Evolutionary conservation across 2,888 invertebrate species (phyloP).

Genomic region (Myopa testacea): DNA sequence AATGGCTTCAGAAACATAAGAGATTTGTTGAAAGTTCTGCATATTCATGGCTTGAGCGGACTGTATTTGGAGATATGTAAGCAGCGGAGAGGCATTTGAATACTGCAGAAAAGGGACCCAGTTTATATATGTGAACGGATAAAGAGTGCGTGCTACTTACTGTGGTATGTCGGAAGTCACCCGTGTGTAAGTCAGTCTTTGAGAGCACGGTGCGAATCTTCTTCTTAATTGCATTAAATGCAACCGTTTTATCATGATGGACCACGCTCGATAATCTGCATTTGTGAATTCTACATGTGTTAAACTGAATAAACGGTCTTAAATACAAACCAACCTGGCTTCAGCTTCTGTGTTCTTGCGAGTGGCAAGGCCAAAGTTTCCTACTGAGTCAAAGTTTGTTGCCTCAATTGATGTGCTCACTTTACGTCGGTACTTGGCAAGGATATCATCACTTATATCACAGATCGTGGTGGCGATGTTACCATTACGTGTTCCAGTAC

Average conservation of each 20-base stretch:
- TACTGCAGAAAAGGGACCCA: slow-evolving; percentile 49
- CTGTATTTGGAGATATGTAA: slow-evolving; percentile 79
- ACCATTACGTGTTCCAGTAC: slow-evolving; percentile 15
- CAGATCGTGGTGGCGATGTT: slow-evolving; percentile 55
- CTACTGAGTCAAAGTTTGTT: slow-evolving; percentile 67
- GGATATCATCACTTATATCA: slow-evolving; percentile 91
- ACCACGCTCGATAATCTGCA: slow-evolving; percentile 55
- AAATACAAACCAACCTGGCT: slow-evolving; percentile 62
- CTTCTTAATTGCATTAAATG: slow-evolving; percentile 73
- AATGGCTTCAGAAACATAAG: slow-evolving; percentile 85
- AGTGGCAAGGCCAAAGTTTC: slow-evolving; percentile 55
- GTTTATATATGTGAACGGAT: neutral
- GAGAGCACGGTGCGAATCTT: slow-evolving; percentile 92
- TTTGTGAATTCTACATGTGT: neutral
- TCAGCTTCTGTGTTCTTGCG: slow-evolving; percentile 49
- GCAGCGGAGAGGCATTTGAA: slow-evolving; percentile 69
- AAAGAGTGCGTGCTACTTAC: slow-evolving; percentile 61
- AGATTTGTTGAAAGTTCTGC: slow-evolving; percentile 80
- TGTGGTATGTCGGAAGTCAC: slow-evolving; percentile 73
- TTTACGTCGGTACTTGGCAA: slow-evolving; percentile 90
- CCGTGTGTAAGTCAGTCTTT: slow-evolving; percentile 83
- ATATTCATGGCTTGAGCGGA: slow-evolving; percentile 85
- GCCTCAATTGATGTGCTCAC: slow-evolving; percentile 72
- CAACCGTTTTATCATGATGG: slow-evolving; percentile 57
- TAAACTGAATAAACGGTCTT: neutral